These are phyloP conservation scores for Chelonus formosanus DNA, from an alignment of 2,888 invertebrate genomes.

Conservation along the genomic window DNA sequence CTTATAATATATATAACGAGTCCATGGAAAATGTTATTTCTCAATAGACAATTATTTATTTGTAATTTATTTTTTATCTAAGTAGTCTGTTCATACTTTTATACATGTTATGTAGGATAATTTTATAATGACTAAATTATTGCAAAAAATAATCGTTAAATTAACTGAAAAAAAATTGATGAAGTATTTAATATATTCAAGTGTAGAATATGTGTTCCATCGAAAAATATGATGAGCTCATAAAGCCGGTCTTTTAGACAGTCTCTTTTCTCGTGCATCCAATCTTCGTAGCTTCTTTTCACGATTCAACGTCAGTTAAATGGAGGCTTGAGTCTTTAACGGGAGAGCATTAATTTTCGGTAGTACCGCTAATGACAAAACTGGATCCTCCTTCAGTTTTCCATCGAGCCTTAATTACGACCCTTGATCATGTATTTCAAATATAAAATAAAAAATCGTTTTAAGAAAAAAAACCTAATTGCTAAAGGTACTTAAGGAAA, in stretches of 20 bases:
- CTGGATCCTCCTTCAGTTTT: slow-evolving; percentile 29
- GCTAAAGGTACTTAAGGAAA: too few relatives aligned
- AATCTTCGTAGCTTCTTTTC: slow-evolving; percentile 42
- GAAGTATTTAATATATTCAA: slow-evolving; percentile 52
- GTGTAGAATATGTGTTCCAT: slow-evolving; percentile 52
- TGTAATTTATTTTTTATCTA: slow-evolving; percentile 2
- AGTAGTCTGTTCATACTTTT: neutral
- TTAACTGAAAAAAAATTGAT: neutral
- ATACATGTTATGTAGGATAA: too few relatives aligned
- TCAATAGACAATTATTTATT: slow-evolving; percentile 13
- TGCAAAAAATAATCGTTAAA: neutral
- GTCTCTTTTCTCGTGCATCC: slow-evolving; percentile 37
- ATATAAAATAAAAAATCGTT: neutral
- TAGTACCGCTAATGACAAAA: slow-evolving; percentile 42
- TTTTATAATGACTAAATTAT: too few relatives aligned
- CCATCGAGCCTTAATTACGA: slow-evolving; percentile 26
- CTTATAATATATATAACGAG: slow-evolving; percentile 2
- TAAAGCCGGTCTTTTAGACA: slow-evolving; percentile 42
- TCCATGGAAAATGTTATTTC: slow-evolving; percentile 23
- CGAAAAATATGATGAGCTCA: slow-evolving; percentile 54
- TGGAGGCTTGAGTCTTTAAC: slow-evolving; percentile 29
- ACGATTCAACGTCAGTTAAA: slow-evolving; percentile 57
- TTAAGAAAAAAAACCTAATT: too few relatives aligned
- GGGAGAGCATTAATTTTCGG: slow-evolving; percentile 38
- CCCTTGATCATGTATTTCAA: slow-evolving; percentile 17